These are phyloP conservation scores for Macrophya alboannulata DNA, from an alignment of 2,888 invertebrate species.

Conservation along the genomic window DNA sequence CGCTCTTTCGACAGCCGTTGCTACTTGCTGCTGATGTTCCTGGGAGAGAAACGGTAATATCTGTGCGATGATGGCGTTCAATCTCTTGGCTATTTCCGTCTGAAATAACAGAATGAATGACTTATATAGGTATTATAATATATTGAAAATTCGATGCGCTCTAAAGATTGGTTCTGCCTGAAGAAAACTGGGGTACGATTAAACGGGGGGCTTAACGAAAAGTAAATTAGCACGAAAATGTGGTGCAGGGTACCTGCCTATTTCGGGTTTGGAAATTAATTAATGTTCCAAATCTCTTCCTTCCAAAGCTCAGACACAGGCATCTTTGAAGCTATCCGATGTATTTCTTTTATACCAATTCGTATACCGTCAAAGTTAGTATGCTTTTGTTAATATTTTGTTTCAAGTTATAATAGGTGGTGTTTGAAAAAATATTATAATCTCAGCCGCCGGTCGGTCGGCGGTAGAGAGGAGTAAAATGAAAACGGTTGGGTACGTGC, in stretches of 20 bases:
- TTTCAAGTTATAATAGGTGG: neutral
- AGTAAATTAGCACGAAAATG: conserved; percentile 18
- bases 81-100: conserved; percentile 97
- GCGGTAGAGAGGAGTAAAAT: neutral
- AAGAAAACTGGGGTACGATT: conserved; percentile 3
- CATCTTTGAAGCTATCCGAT: neutral
- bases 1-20: conserved; percentile 95
- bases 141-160: neutral
- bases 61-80: conserved; percentile 96
- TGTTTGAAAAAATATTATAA: neutral
- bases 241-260: neutral
- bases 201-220: conserved; percentile 13
- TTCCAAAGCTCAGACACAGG: neutral
- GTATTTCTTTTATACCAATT: neutral
- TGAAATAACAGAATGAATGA: conserved; percentile 81
- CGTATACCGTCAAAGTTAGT: neutral
- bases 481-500: conserved; percentile 65
- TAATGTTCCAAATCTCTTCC: conserved; percentile 7
- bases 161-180: neutral
- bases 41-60: conserved; percentile 95
- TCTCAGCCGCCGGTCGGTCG: neutral
- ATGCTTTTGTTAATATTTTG: neutral
- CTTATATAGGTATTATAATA: neutral
- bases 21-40: conserved; percentile 96
- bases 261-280: conserved; percentile 18